Evolutionary conservation across 2,113 vertebrate species (phyloP), one percentile per base, ranked within the genome.

Genomic region (Collichthys lucidus): DNA sequence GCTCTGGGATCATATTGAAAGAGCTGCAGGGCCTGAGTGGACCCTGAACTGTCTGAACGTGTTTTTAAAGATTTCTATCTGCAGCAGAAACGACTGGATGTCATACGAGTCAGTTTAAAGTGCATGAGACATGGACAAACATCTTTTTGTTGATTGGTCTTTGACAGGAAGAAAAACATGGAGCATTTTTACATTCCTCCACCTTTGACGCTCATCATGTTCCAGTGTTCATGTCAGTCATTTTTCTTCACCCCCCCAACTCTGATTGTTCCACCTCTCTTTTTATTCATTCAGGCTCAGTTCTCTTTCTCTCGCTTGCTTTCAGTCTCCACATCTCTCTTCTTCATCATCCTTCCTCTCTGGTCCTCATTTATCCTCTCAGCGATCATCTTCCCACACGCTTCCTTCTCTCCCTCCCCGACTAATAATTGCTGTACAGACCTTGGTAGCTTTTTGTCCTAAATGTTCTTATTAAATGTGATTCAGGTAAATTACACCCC

Each of bases 261-360:
- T 29, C 31, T 29, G 15, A 56, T 26, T 59, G 31, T 50, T 50
- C 8, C 31, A n/a, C 22, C 10, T 49, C 20, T 68, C 40, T 29
- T n/a, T 46, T 29, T 15, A 3, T 57, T 46, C 24, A 1, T 3
- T 56, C 19, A 11, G 42, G 2, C 46, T 53, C 15, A 47, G 42
- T 72, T 46, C 9, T 61, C 9, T 52, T 57, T 5, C 11, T 44
- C 19, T 16, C 14, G 11, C 5, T 17, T 5, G 3, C 31, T 16
- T 24, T 7, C 11, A 20, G n/a, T 12, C 24, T 47, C 29, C 29
- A 35, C 17, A 20, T 5, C 29, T 31, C 29, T 31, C 29, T 5
- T 5, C 40, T 29, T 70, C 55, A 67, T 67, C 20, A 62, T 70
- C 31, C 56, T n/a, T 44, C 55, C 40, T 64, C 31, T 26, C n/a